phyloP scores from a whole-genome alignment of 2,888 invertebrate species.

The Gymnoscelis rufifasciata region DNA sequence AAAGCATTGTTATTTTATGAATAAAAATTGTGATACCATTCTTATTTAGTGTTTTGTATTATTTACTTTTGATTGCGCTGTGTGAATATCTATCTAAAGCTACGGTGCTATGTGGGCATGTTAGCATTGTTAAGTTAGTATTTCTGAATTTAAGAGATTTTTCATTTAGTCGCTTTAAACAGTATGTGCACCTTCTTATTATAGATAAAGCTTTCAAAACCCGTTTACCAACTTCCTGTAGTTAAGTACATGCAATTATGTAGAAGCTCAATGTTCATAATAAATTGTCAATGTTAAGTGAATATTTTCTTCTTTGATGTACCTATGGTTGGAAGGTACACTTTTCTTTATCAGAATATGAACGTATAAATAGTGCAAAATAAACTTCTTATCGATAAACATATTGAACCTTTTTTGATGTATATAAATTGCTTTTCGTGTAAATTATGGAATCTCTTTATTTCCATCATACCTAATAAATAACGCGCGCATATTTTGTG shows the following conservation, averaged over 20 bases:
- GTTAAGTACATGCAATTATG: not conserved
- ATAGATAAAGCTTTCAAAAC: not conserved
- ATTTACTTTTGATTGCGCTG: conserved; percentile 24
- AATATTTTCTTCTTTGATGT: not conserved
- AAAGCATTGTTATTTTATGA: conserved; percentile 35
- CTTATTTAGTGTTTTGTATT: conserved; percentile 39
- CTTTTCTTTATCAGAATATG: not conserved
- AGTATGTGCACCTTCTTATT: not conserved
- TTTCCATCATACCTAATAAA: conserved; percentile 51
- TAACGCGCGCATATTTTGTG: conserved; percentile 63
- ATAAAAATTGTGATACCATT: conserved; percentile 47
- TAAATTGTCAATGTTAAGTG: not conserved
- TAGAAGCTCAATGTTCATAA: not conserved
- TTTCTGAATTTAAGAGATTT: conserved; percentile 8
- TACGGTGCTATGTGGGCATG: conserved; percentile 41
- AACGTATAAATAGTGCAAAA: conserved; percentile 1
- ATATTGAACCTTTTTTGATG: conserved; percentile 52
- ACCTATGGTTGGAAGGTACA: conserved; percentile 1
- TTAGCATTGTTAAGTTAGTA: conserved; percentile 19
- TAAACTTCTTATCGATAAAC: conserved; percentile 55
- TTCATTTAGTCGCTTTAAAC: not conserved
- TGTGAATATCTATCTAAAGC: conserved; percentile 33
- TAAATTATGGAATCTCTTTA: conserved; percentile 75
- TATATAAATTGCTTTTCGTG: conserved; percentile 67
- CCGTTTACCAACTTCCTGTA: not conserved